Base-by-base conservation (phyloP, 2,888 invertebrate genomes). In the Eupithecia pulchellata region DNA sequence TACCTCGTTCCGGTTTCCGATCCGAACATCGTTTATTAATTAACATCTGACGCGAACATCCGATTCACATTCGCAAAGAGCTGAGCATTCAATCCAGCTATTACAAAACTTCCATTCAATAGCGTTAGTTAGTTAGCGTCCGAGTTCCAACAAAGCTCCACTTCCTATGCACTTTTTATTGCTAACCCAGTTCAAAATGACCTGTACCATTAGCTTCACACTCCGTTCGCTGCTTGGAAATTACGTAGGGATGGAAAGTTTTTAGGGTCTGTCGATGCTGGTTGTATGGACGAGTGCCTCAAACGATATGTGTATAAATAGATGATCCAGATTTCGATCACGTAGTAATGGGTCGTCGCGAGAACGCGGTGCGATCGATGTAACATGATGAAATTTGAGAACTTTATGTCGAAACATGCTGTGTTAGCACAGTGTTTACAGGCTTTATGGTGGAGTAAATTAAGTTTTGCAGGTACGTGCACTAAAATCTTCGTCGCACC, bases 21-120 rank as follows among this genome's bases (percentile, higher is more conserved):
- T 39, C 52, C 42, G 63, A 72, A 58, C 58, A 72, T 72, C 29
- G 47, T 39, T 69, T 52, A 69, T 69, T 72, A 72, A 72, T 69
- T 58, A 69, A 66, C 63, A 66, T 58, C 25, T 55, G 25, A 60
- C 32, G 64, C 55, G 55, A 55, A 17, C 71, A 61, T 72, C 71
- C 42, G 25, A 67, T 61, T 27, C 57, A 65, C 70, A 68, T 71
- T 52, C 52, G 25, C 52, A 25, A 13, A 52, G 52, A 52, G 52
- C 52, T 52, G 52, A 52, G 52, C 52, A 25, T 69, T 13, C 52
- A n/a, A 42, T 42, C n/a, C n/a, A 52, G 25, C 52, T 11, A 52
- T 52, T 25, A 52, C 52, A 52, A 52, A 52, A 52, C 52, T 52
- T 25, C 52, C 52, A 52, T 52, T 52, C 52, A 52, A n/a, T n/a